phyloP scores from a whole-genome alignment of 2,797 vertebrate species.

The Chrosomus eos region DNA sequence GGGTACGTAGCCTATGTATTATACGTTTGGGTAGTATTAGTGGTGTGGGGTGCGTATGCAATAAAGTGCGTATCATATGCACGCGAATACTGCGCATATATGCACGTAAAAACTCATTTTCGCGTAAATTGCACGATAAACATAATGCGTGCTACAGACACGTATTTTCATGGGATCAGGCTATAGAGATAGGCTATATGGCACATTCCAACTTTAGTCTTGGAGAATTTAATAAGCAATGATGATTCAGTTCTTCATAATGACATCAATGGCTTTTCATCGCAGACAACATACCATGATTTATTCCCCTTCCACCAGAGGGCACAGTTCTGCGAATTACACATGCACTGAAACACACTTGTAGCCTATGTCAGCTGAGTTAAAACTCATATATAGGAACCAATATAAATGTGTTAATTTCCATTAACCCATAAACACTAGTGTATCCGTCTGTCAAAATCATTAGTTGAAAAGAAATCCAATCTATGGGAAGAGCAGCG shows the following conservation, averaged over 20 bases:
- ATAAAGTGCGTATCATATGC: no score
- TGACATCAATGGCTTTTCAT: not conserved
- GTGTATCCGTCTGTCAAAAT: slow-evolving; percentile 10
- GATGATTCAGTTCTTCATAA: not conserved
- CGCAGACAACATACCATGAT: not conserved
- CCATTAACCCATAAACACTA: slow-evolving; percentile 1
- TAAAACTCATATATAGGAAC: slow-evolving; percentile 1
- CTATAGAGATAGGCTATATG: not conserved
- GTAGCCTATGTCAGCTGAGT: not conserved
- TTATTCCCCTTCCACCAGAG: slow-evolving; percentile 54
- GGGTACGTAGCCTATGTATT: no score
- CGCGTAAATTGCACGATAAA: no score
- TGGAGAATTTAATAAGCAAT: not conserved
- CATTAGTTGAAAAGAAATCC: slow-evolving; percentile 2
- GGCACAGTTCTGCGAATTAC: slow-evolving; percentile 47
- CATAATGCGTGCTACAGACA: no score
- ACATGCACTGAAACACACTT: slow-evolving; percentile 8
- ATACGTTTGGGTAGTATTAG: no score
- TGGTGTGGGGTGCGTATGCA: no score
- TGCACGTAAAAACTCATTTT: no score
- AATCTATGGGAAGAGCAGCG: not conserved
- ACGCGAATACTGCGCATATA: no score
- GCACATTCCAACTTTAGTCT: not conserved
- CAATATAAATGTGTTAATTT: slow-evolving; percentile 24
- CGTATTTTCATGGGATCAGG: no score